These are phyloP conservation scores for Lanius collurio DNA, from an alignment of 2,113 vertebrate genomes.

Conservation along the genomic window DNA sequence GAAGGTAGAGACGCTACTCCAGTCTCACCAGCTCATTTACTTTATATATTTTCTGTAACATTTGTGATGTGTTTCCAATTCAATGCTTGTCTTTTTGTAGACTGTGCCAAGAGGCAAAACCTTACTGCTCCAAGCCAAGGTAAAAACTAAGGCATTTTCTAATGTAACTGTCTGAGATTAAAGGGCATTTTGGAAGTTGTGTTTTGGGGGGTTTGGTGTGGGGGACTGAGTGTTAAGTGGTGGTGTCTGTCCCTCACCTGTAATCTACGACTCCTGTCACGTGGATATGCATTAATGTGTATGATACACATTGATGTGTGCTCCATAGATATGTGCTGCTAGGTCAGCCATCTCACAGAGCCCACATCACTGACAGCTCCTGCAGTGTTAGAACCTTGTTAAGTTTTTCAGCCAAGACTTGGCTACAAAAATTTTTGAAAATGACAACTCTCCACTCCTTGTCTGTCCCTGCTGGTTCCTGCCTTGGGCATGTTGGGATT, in stretches of 20 bases:
- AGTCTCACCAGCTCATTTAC: neutral
- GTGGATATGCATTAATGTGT: neutral
- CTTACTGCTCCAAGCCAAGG: slow-evolving; percentile 97
- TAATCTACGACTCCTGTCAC: fast-evolving
- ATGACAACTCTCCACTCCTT: neutral
- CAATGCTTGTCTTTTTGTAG: slow-evolving; percentile 68
- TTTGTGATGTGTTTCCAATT: neutral
- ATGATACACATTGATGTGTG: too few relatives aligned
- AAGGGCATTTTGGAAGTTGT: neutral
- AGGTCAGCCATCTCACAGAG: neutral
- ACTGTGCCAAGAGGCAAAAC: slow-evolving; percentile 90
- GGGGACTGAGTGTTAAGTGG: neutral
- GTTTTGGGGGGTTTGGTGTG: neutral
- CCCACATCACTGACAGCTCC: neutral
- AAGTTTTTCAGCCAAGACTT: neutral
- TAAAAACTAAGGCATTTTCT: slow-evolving; percentile 53
- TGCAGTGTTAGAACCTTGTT: neutral
- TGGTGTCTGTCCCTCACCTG: neutral
- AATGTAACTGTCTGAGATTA: neutral
- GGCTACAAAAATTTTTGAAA: neutral
- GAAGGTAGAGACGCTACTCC: neutral
- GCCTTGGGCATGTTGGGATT: neutral
- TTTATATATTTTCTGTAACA: neutral
- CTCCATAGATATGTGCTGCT: fast-evolving
- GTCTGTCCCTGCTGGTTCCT: neutral